Evolutionary conservation across 2,888 invertebrate genomes (phyloP), one percentile per base, ranked within the genome.

Genomic region (Callosobruchus maculatus): DNA sequence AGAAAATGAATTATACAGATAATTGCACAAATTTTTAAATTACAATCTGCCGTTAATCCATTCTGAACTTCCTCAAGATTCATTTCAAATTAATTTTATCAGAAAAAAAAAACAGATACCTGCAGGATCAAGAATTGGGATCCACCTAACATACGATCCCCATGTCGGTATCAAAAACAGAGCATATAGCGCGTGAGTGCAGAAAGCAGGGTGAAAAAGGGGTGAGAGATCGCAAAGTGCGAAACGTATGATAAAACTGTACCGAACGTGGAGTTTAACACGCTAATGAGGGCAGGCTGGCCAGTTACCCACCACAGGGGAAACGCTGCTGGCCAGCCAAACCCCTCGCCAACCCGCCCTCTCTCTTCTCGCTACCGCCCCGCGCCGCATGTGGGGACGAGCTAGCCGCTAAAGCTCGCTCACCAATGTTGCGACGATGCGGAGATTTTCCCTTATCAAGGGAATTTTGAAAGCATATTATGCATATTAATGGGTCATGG

Each of bases 201-300:
- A 2, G 70, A 7, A 67, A 68, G 22, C 21, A 21, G 69, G 30
- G 21, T 68, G 49, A 49, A 72, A 70, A 68, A 21, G 68, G 72
- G 21, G 68, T 21, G 21, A 49, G 67, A 21, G 21, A 71, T 75
- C 73, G 77, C 76, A 75, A 49, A 78, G 81, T 78, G 80, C 79
- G 80, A 80, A 84, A 84, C 85, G 83, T 84, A 85, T 86, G 86
- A 85, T 85, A 85, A 84, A 85, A 86, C 86, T 87, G 86, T 86
- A 86, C 86, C 83, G 82, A 84, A 85, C 84, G 85, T 85, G 49
- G 85, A 86, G 85, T 86, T 86, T 86, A 86, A 86, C 86, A 86
- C 87, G 86, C 86, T 87, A 87, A 87, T 87, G 87, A 87, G 86
- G 85, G 85, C 86, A 82, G 85, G 82, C 86, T 86, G 87, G 87